Percentiles rank a stretch among this genome's conserved stretches.
Conservation (phyloP, 2,113 vertebrate species). For the Menidia beryllina region DNA sequence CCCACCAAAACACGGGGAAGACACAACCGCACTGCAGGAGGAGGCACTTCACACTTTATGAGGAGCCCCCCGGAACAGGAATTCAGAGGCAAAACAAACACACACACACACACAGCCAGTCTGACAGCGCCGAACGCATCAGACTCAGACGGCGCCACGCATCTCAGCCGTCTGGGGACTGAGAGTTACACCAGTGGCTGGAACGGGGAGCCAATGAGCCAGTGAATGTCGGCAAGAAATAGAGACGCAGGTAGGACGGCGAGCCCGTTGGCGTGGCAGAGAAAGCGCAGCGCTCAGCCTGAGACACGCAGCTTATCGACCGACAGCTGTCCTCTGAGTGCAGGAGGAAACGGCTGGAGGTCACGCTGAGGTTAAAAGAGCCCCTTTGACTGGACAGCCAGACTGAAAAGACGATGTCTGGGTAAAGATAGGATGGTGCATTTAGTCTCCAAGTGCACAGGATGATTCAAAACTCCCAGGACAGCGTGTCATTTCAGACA, state of each 20-base stretch:
- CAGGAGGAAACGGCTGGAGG: no score
- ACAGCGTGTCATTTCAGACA: no score
- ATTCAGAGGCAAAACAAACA: slow-evolving; percentile 11
- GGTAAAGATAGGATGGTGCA: no score
- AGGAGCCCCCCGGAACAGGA: not conserved
- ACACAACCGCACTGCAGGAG: not conserved
- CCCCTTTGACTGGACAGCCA: no score
- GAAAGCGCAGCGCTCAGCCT: no score
- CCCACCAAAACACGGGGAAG: not conserved
- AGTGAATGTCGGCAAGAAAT: slow-evolving; percentile 6
- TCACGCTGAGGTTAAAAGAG: no score
- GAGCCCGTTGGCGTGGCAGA: no score
- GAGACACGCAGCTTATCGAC: no score
- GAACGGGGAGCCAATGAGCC: not conserved
- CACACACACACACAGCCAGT: slow-evolving; percentile 17
- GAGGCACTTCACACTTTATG: not conserved
- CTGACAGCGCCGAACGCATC: slow-evolving; percentile 22
- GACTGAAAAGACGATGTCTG: no score
- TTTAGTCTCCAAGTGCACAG: no score
- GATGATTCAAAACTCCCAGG: no score
- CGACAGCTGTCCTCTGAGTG: no score
- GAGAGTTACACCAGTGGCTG: slow-evolving; percentile 25
- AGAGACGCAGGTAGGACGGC: not conserved
- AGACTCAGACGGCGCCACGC: slow-evolving; percentile 22
- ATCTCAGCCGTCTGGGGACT: slow-evolving; percentile 33